Conservation (phyloP, 2,113 vertebrate species). For the Vulpes lagopus region DNA sequence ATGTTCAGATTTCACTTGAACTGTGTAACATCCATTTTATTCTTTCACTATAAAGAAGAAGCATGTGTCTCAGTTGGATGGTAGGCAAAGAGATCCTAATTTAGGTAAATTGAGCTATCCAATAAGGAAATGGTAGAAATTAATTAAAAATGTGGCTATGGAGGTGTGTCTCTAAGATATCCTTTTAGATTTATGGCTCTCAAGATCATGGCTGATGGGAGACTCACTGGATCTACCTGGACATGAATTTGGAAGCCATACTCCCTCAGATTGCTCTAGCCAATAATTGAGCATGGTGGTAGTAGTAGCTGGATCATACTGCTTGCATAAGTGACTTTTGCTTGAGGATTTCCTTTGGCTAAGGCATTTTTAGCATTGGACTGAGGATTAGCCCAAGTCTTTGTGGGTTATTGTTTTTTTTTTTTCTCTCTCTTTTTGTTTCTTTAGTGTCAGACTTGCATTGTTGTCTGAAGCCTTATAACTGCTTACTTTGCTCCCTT, state of each 20-base stretch:
- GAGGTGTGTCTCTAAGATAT: not conserved
- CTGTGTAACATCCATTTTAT: not conserved
- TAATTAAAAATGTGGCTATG: not conserved
- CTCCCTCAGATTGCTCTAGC: not conserved
- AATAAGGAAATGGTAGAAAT: not conserved
- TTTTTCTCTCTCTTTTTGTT: not conserved
- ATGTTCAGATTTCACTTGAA: not conserved
- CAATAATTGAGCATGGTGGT: not conserved
- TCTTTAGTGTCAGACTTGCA: not conserved
- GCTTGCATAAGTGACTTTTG: not conserved
- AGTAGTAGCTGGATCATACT: not conserved
- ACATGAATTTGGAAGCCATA: not conserved
- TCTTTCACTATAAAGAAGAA: not conserved
- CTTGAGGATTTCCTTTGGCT: not conserved
- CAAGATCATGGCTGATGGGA: not conserved
- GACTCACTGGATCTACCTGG: not conserved
- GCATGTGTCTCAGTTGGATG: not conserved
- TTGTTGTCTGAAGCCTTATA: not conserved
- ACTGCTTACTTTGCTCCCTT: not conserved
- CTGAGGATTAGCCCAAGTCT: not conserved
- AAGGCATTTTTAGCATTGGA: not conserved
- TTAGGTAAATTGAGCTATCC: not conserved
- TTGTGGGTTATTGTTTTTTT: not conserved
- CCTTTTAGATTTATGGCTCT: not conserved
- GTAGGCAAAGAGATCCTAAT: not conserved